These are phyloP conservation scores for Dicrurus megarhynchus DNA, from an alignment of 2,113 vertebrate genomes.

Conservation along the genomic window DNA sequence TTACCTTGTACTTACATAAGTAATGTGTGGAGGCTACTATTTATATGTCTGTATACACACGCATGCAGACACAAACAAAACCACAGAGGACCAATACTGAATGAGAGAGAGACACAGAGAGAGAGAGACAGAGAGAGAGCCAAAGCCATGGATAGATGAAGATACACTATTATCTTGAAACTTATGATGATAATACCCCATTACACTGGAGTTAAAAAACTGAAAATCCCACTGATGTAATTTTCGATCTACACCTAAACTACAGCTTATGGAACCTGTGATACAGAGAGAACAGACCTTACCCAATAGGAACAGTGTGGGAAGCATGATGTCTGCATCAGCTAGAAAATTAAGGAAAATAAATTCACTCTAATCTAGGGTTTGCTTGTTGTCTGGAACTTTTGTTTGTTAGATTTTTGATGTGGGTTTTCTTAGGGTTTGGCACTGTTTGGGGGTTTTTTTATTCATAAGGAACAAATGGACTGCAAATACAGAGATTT, in stretches of 20 bases:
- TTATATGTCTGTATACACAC: neutral
- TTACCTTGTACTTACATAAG: neutral
- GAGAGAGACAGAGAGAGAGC: neutral
- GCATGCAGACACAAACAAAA: neutral
- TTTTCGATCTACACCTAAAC: neutral
- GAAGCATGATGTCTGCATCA: neutral
- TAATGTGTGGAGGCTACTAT: neutral
- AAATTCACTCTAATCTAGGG: neutral
- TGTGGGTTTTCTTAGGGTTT: neutral
- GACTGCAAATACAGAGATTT: neutral
- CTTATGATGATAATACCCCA: neutral
- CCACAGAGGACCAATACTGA: neutral
- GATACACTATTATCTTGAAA: neutral
- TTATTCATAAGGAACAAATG: neutral
- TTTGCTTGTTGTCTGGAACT: neutral
- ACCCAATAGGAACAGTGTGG: rapidly evolving
- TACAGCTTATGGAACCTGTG: neutral
- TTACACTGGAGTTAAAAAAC: neutral
- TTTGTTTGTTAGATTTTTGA: neutral
- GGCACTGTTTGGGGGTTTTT: rapidly evolving
- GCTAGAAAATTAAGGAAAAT: neutral
- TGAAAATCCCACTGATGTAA: neutral
- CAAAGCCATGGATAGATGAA: neutral
- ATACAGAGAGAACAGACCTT: neutral
- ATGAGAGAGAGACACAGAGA: neutral